Percentiles rank a stretch among this genome's conserved stretches.
phyloP scores from a whole-genome alignment of 2,888 invertebrate species.

The Conops quadrifasciatus region DNA sequence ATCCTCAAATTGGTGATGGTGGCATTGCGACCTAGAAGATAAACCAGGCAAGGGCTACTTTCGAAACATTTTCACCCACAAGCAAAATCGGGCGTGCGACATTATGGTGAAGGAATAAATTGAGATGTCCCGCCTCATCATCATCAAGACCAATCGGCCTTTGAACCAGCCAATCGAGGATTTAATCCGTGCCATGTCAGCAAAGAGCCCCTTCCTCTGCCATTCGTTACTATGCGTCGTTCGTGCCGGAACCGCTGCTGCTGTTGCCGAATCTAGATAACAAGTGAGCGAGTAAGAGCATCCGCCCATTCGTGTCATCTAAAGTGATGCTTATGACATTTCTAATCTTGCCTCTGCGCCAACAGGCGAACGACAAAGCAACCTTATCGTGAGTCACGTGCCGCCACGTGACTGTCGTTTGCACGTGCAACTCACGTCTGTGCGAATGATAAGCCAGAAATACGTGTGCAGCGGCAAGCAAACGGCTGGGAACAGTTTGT shows the following conservation, averaged over 20 bases:
- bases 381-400: conserved; percentile 49
- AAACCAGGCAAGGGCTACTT: background rate
- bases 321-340: conserved; percentile 42
- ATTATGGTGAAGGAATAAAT: conserved; percentile 12
- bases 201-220: background rate
- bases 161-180: conserved; percentile 22
- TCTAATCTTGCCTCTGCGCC: conserved; percentile 37
- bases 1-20: conserved; percentile 23
- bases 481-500: conserved; percentile 6
- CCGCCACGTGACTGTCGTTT: conserved; percentile 55
- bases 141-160: background rate
- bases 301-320: conserved; percentile 34
- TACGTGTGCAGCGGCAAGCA: background rate
- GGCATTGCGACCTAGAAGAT: conserved; percentile 17
- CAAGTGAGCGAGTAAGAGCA: conserved; percentile 43
- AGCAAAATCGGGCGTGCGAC: conserved; percentile 3
- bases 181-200: conserved; percentile 21
- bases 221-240: background rate
- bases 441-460: conserved; percentile 37
- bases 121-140: conserved; percentile 19
- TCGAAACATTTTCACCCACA: background rate
- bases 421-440: conserved; percentile 50
- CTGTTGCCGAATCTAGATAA: conserved; percentile 48
- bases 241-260: conserved; percentile 18
- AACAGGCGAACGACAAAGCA: conserved; percentile 22